Conservation (phyloP, 2,797 vertebrate species). For the Fistularia commersonii region DNA sequence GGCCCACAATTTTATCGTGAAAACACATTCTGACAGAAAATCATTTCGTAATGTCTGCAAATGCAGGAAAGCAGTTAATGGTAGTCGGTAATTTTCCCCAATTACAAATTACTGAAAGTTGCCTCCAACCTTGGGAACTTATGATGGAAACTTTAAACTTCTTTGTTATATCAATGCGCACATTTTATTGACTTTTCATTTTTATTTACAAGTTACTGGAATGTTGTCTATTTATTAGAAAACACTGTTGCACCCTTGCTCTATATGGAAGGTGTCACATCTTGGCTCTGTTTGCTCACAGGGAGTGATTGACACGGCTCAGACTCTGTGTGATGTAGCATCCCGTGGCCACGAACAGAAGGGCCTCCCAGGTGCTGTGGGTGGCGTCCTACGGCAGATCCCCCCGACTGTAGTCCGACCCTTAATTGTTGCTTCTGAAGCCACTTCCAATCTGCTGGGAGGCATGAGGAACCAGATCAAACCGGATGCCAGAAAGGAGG, state of each 20-base stretch:
- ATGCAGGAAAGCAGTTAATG: too few relatives aligned
- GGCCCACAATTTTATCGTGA: too few relatives aligned
- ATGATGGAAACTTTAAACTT: not conserved
- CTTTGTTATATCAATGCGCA: not conserved
- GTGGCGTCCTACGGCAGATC: constrained; percentile 89
- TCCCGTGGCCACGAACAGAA: constrained; percentile 90
- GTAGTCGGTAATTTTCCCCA: too few relatives aligned
- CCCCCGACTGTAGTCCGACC: constrained; percentile 92
- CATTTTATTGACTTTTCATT: not conserved
- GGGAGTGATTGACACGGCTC: constrained; percentile 90
- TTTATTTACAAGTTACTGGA: too few relatives aligned
- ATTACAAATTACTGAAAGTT: too few relatives aligned
- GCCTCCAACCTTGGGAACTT: too few relatives aligned
- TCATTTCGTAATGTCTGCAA: too few relatives aligned
- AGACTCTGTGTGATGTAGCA: constrained; percentile 89
- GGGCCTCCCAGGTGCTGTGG: constrained; percentile 88
- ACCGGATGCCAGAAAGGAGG: constrained; percentile 88
- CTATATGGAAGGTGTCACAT: not conserved
- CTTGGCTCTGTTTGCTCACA: constrained; percentile 36
- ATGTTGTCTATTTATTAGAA: too few relatives aligned
- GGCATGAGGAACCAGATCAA: constrained; percentile 96
- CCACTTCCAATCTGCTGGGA: constrained; percentile 88
- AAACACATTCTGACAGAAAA: too few relatives aligned
- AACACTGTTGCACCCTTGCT: too few relatives aligned
- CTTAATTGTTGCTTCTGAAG: constrained; percentile 88